Base-by-base conservation (phyloP, 2,888 invertebrate genomes). In the Metacarcinus magister region DNA sequence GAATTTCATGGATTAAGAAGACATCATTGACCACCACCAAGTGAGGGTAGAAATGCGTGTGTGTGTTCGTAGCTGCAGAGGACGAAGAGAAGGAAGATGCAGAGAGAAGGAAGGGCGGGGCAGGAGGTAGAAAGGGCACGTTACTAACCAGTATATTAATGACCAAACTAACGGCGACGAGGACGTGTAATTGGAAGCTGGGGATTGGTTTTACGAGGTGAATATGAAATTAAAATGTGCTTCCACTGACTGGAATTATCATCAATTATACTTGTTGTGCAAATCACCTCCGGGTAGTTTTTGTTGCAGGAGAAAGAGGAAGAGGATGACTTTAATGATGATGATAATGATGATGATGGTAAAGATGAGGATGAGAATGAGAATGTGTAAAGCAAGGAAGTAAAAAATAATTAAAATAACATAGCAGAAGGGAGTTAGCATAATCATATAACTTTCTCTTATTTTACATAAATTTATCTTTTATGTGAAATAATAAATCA, bases 211-310 rank as follows among this genome's bases (percentile, higher is more conserved):
- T 67, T 67, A 67, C 23, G 67, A 67, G n/a, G 2, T 67, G 19
- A 67, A 67, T 23, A n/a, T 67, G n/a, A 67, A 67, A 67, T 67
- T 67, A 23, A 67, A 67, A 67, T 67, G n/a, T 67, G 67, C 67
- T 67, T 16, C n/a, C 67, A 67, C 23, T 67, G 23, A 4, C 67
- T n/a, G 67, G 23, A 67, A 67, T 23, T 16, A n/a, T 67, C 23
- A 67, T 54, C 10, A 67, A 67, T 67, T 23, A 67, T 67, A 4
- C 67, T 16, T 67, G n/a, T 4, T 67, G n/a, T 13, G 48, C 13
- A 5, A 48, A 48, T 48, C 48, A 5, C 13, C 48, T 48, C 48
- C 48, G 7, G 5, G 13, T n/a, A n/a, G n/a, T 48, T 67, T 67
- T 67, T 67, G 67, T 67, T 54, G 54, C 5, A 54, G 10, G 54